These are phyloP conservation scores for Cephonodes hylas DNA, from an alignment of 2,888 invertebrate genomes.

Conservation along the genomic window DNA sequence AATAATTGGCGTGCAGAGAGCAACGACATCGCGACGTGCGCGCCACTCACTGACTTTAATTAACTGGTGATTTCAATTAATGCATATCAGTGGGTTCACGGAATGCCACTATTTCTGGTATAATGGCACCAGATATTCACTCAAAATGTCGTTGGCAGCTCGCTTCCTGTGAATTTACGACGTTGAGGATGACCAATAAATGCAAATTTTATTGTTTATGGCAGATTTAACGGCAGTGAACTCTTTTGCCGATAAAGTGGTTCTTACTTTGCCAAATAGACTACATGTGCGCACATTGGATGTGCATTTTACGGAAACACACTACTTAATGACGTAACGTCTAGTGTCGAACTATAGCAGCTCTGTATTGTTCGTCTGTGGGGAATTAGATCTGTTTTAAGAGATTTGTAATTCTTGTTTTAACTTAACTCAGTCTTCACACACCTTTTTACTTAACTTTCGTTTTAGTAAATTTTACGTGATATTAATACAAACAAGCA, in stretches of 20 bases:
- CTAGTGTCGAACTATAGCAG: not conserved
- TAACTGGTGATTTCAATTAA: slow-evolving; percentile 75
- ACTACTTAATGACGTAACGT: not conserved
- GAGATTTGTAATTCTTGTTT: no score
- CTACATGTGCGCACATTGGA: slow-evolving; percentile 49
- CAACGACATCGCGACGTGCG: slow-evolving; percentile 48
- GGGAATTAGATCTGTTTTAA: no score
- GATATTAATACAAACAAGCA: not conserved
- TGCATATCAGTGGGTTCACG: slow-evolving; percentile 63
- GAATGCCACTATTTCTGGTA: slow-evolving; percentile 58
- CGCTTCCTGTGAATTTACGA: slow-evolving; percentile 72
- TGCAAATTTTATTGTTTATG: slow-evolving; percentile 81
- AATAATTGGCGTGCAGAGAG: slow-evolving; percentile 64
- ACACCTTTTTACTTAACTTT: no score
- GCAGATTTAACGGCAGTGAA: slow-evolving; percentile 76
- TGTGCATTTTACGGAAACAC: slow-evolving; percentile 19
- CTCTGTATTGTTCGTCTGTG: not conserved
- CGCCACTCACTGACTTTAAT: slow-evolving; percentile 63
- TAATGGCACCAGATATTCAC: slow-evolving; percentile 70
- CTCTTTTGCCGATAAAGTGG: slow-evolving; percentile 75
- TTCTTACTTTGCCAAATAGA: slow-evolving; percentile 49
- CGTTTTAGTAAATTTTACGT: no score
- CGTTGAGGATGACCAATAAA: slow-evolving; percentile 77
- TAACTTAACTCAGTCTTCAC: no score
- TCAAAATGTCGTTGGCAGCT: slow-evolving; percentile 76